These are phyloP conservation scores for Daubentonia madagascariensis DNA, from an alignment of 2,113 vertebrate genomes.

Conservation along the genomic window DNA sequence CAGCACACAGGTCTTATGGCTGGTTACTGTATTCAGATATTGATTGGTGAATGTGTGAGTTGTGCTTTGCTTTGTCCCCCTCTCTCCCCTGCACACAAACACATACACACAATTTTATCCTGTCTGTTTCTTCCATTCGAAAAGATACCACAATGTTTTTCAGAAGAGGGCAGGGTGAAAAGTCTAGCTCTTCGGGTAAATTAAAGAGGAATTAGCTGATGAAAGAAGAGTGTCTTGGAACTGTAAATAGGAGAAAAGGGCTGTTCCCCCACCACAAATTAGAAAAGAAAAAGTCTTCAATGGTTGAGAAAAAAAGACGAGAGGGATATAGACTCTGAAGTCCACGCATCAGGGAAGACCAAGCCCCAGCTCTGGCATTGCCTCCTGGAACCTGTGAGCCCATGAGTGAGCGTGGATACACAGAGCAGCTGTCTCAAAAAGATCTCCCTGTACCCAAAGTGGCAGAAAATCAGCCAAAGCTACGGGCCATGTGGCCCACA, in stretches of 20 bases:
- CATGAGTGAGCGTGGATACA: too few relatives aligned
- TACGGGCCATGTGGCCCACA: fast-evolving
- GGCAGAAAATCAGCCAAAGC: not conserved
- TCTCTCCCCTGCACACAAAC: too few relatives aligned
- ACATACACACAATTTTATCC: not conserved
- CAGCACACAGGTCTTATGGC: not conserved
- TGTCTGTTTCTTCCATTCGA: not conserved
- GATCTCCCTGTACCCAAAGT: not conserved
- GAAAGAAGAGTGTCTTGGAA: not conserved
- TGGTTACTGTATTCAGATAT: not conserved
- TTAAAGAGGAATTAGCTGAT: not conserved
- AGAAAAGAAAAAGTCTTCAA: not conserved
- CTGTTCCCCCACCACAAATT: not conserved
- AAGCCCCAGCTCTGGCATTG: not conserved
- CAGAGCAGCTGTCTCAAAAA: not conserved
- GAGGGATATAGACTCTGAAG: not conserved
- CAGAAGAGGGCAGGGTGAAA: not conserved
- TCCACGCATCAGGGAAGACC: not conserved
- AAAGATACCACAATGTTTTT: not conserved
- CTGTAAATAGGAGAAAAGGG: not conserved
- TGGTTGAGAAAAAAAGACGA: not conserved
- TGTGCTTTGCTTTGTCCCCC: not conserved
- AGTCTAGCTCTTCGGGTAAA: not conserved
- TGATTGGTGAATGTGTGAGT: not conserved
- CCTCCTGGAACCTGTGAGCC: too few relatives aligned